Base-by-base conservation (phyloP, 2,888 invertebrate genomes). In the Chymomyza procnemis region DNA sequence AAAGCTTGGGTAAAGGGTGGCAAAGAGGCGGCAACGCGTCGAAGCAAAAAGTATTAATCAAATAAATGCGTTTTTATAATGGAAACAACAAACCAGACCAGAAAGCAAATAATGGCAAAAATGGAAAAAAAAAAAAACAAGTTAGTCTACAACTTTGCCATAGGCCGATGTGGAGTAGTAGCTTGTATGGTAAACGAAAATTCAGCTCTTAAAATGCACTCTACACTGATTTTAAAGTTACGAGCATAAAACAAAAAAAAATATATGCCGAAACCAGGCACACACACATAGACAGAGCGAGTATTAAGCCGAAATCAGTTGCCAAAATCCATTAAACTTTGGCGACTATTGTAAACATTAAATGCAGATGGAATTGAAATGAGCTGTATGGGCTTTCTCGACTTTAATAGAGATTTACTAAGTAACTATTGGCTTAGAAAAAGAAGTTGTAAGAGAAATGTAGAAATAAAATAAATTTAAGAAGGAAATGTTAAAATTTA, bases 281-380 rank as follows among this genome's bases (percentile, higher is more conserved):
- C 34, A 41, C 6, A 41, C 6, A 41, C 12, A 34, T 8, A 34
- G 5, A 41, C 34, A 41, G 26, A 26, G 2, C 6, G 26, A 0
- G 26, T 41, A 41, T 41, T 41, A 12, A 12, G 34, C 12, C 12
- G 12, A 41, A 41, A 41, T 12, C 12, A 41, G 34, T 41, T 41
- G 50, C 54, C 56, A 66, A 80, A 87, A 87, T 85, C 83, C 87
- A 87, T 87, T 87, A 79, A 82, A 82, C 83, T 82, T 87, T 87
- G 85, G 82, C 81, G 85, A 85, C 74, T 73, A 79, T 73, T 87
- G 81, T 87, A 82, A 87, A 85, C 87, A 82, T 87, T 87, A 79
- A 82, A 66, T 87, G 78, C 86, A 87, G 85, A 84, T 87, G 85
- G 79, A 80, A 84, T 75, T 86, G 12, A 5, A 41, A 9, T 41